Evolutionary conservation across 2,888 invertebrate genomes (phyloP), one percentile per base, ranked within the genome.

Genomic region (Pachymerium ferrugineum): DNA sequence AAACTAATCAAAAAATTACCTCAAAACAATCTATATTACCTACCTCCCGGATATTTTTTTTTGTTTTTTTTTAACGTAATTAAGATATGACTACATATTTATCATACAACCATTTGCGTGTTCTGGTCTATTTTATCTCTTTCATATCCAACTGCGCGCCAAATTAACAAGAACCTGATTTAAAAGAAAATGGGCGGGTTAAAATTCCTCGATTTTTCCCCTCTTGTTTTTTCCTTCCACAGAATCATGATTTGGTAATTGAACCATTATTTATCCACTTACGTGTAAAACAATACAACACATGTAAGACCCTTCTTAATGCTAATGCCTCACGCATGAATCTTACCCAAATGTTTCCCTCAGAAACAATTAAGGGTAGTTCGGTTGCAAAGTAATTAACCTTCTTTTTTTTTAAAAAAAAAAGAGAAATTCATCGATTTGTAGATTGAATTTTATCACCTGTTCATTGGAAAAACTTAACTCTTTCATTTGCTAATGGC

Each of bases 91-190:
- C 3, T 3, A 62, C 28, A 28, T 10, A 62, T 62, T 62, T 62
- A 28, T 62, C 62, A 38, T n/a, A 62, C 62, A 28, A 62, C 62
- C n/a, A 28, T 62, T 22, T 62, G 62, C 62, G 62, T 62, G 62
- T 28, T 22, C 28, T 62, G 62, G n/a, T 10, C 38, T 28, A 62
- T 62, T 62, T 62, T 62, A 62, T 62, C 62, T 62, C 28, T 28
- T 62, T 62, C 25, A 25, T 25, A 62, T 62, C 62, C 62, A 62
- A 25, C 62, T 62, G 62, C 22, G 62, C 62, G 28, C 28, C 62
- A 62, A 62, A 62, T 62, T 62, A 62, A 62, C 28, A 28, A 62
- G 62, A 62, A 62, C 62, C 3, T 62, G 62, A 62, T 62, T 62
- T 62, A 62, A 62, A 25, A n/a, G 62, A 62, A 62, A 62, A 28